These are phyloP conservation scores for Octopus sinensis DNA, from an alignment of 1,140 invertebrate genomes.

Conservation along the genomic window DNA sequence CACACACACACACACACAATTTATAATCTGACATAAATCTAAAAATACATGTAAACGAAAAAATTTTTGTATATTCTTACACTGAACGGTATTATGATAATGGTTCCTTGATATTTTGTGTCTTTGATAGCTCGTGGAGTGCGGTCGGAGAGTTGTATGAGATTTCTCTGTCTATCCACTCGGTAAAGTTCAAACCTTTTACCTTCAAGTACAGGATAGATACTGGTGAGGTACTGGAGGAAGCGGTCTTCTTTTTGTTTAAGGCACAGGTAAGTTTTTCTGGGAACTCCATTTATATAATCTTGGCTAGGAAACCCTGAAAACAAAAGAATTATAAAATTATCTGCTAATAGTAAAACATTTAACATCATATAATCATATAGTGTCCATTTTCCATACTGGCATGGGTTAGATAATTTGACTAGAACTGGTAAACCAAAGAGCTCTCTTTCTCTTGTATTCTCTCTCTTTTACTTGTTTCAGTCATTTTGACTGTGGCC, in stretches of 20 bases:
- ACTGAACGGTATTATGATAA: slow-evolving; percentile 25
- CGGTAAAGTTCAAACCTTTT: slow-evolving; percentile 25
- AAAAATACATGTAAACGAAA: neutral
- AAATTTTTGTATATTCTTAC: neutral
- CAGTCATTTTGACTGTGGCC: too few relatives aligned
- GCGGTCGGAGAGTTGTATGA: slow-evolving; percentile 14
- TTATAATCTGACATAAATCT: neutral
- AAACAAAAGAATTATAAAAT: slow-evolving; percentile 4
- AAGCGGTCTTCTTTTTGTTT: slow-evolving; percentile 14
- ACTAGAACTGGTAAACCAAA: too few relatives aligned
- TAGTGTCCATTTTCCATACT: too few relatives aligned
- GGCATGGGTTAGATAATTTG: too few relatives aligned
- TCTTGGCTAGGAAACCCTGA: slow-evolving; percentile 25
- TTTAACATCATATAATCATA: too few relatives aligned
- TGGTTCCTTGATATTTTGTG: slow-evolving; percentile 26
- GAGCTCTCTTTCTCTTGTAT: too few relatives aligned
- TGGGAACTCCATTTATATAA: slow-evolving; percentile 21
- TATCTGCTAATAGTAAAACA: too few relatives aligned
- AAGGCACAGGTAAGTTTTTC: slow-evolving; percentile 22
- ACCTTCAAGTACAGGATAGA: slow-evolving; percentile 20
- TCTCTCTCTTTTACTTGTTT: too few relatives aligned
- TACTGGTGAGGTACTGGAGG: slow-evolving; percentile 11
- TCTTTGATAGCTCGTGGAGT: slow-evolving; percentile 32
- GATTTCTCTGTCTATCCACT: slow-evolving; percentile 27
- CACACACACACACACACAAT: too few relatives aligned